Percentiles rank a stretch among this genome's conserved stretches.
phyloP scores from a whole-genome alignment of 2,113 vertebrate species.

The Orthonyx spaldingii region DNA sequence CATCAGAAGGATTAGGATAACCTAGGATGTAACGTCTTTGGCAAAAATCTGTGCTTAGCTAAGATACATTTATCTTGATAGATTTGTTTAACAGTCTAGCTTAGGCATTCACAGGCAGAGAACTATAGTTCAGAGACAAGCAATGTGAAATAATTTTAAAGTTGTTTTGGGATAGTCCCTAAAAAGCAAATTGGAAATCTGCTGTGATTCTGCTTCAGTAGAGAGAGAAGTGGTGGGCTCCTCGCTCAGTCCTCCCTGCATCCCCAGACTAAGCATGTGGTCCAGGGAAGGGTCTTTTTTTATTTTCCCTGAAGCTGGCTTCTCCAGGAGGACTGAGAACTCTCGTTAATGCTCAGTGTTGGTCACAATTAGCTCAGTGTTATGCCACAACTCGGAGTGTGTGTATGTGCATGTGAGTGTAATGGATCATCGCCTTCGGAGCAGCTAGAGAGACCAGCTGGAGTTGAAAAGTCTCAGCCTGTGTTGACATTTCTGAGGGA shows the following conservation, averaged over 20 bases:
- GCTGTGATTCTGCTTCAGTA: neutral
- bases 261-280: neutral
- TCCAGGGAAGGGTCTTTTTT: neutral
- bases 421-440: neutral
- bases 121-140: neutral
- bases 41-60: neutral
- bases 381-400: neutral
- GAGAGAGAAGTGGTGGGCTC: neutral
- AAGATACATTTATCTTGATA: neutral
- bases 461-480: constrained; percentile 39
- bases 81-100: neutral
- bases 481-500: constrained; percentile 45
- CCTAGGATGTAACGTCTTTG: neutral
- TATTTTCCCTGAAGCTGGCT: neutral
- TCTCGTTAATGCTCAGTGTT: neutral
- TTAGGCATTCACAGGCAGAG: neutral
- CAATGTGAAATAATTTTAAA: neutral
- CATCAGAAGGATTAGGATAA: neutral
- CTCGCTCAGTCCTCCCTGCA: neutral
- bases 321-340: neutral
- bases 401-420: neutral
- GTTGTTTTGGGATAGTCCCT: neutral
- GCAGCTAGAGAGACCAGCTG: constrained; percentile 28
- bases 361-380: constrained; percentile 5
- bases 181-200: neutral